Conservation (phyloP, 2,797 vertebrate species). For the Sphenodon punctatus region DNA sequence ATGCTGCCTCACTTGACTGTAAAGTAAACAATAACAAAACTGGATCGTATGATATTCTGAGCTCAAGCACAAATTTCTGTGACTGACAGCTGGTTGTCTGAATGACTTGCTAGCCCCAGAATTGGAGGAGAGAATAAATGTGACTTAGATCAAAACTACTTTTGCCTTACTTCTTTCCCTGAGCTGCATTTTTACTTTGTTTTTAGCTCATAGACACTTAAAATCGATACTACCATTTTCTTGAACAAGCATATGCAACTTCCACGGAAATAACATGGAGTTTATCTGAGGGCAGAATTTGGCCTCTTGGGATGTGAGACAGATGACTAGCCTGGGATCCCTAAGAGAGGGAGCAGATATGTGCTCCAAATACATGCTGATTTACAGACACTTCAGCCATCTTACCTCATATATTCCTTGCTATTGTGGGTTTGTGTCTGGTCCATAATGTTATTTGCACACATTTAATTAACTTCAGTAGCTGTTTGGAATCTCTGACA, state of each 20-base stretch:
- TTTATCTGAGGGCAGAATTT: not conserved
- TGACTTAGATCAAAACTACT: not conserved
- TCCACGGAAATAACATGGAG: accelerated
- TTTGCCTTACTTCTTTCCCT: not conserved
- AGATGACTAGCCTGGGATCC: not conserved
- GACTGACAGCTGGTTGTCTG: not conserved
- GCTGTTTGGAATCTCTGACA: constrained; percentile 55
- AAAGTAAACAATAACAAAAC: too few species aligned
- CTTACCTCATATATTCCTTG: constrained; percentile 23
- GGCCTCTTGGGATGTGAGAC: not conserved
- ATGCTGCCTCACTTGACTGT: not conserved
- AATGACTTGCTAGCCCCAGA: not conserved
- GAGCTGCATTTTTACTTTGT: constrained; percentile 6
- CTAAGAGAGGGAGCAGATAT: constrained; percentile 27
- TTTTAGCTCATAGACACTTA: not conserved
- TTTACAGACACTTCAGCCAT: not conserved
- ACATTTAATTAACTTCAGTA: constrained; percentile 63
- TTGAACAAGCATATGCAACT: not conserved
- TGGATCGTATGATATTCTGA: not conserved
- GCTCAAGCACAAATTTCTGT: not conserved
- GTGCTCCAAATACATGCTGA: constrained; percentile 27
- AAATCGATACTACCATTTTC: too few species aligned
- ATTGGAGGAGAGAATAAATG: not conserved
- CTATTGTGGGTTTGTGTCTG: constrained; percentile 48
- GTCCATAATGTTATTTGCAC: constrained; percentile 51